A percentile compares a stretch with the other conserved stretches of the same genome.
These are phyloP conservation scores for Turritopsis dohrnii DNA, from an alignment of 30 jellyfish, hydroid and myxozoan genomes.

Conservation along the genomic window DNA sequence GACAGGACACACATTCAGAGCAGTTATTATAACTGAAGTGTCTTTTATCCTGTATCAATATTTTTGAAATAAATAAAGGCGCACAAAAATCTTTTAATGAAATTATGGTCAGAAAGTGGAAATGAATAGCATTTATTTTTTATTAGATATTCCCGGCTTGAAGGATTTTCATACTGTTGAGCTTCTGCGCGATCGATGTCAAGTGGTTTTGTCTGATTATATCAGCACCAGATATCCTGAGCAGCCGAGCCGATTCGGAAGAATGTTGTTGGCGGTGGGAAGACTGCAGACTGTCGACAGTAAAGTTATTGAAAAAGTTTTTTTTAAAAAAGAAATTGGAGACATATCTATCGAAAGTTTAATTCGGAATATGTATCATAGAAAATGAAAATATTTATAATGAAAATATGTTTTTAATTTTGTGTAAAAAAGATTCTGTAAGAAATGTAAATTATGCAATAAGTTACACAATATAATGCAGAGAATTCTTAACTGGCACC, in stretches of 20 bases:
- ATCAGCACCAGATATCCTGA: conserved; percentile 46
- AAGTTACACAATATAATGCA: not conserved
- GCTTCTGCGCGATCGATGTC: conserved; percentile 59
- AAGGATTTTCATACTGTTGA: conserved; percentile 48
- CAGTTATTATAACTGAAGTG: too few relatives aligned
- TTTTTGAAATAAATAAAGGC: too few relatives aligned
- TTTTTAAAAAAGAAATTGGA: conserved; percentile 68
- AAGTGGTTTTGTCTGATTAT: conserved; percentile 56
- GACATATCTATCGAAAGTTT: conserved; percentile 70
- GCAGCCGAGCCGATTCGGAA: conserved; percentile 63
- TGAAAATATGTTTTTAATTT: too few relatives aligned
- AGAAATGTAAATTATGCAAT: not conserved
- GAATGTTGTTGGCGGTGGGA: conserved; percentile 46
- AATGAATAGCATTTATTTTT: not conserved
- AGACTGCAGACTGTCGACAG: conserved; percentile 47
- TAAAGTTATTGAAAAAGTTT: conserved; percentile 57
- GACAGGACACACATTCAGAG: too few relatives aligned
- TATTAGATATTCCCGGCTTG: conserved; percentile 51
- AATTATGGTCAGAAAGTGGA: too few relatives aligned
- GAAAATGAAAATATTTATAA: not conserved
- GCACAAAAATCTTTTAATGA: too few relatives aligned
- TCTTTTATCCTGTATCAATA: too few relatives aligned
- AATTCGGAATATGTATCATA: conserved; percentile 57
- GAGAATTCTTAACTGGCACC: too few relatives aligned
- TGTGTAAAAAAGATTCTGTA: not conserved